These are phyloP conservation scores for Drosophila bifasciata DNA, from an alignment of 1,140 invertebrate genomes.

Conservation along the genomic window DNA sequence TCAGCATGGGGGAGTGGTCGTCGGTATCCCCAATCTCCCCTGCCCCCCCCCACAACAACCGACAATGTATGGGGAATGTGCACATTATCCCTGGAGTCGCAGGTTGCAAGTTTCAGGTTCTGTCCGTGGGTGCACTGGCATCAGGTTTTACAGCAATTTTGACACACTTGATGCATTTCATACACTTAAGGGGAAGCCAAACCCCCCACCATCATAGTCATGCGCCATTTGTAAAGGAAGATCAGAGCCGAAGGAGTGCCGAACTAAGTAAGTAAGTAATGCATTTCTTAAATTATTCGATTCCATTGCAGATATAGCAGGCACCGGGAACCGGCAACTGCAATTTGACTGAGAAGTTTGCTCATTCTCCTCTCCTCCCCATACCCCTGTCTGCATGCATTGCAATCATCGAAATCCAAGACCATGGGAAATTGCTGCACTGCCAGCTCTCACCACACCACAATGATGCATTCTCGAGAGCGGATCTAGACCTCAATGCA, in stretches of 20 bases:
- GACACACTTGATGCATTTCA: constrained; percentile 73
- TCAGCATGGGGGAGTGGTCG: constrained; percentile 3
- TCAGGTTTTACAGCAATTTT: constrained; percentile 72
- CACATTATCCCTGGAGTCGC: constrained; percentile 51
- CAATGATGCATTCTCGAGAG: constrained; percentile 3
- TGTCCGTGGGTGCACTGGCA: constrained; percentile 20
- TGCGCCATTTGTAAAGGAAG: constrained; percentile 40
- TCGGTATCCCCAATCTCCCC: not conserved
- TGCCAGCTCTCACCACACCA: too few species aligned
- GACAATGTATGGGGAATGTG: constrained; percentile 38
- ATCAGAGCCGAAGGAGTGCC: constrained; percentile 4
- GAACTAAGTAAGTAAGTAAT: constrained; percentile 44
- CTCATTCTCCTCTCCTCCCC: not conserved
- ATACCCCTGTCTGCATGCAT: not conserved
- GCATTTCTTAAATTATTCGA: constrained; percentile 67
- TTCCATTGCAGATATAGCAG: constrained; percentile 23
- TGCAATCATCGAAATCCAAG: constrained; percentile 13
- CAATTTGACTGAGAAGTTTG: constrained; percentile 31
- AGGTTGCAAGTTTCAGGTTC: constrained; percentile 36
- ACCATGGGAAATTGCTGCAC: not conserved
- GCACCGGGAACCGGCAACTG: not conserved
- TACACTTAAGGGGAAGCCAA: constrained; percentile 46
- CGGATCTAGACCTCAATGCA: constrained; percentile 10
- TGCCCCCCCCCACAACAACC: constrained; percentile 12
- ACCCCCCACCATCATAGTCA: constrained; percentile 14